Percentiles rank a stretch among this genome's conserved stretches.
Evolutionary conservation across 2,113 vertebrate genomes (phyloP).

Genomic region (Bos indicus): DNA sequence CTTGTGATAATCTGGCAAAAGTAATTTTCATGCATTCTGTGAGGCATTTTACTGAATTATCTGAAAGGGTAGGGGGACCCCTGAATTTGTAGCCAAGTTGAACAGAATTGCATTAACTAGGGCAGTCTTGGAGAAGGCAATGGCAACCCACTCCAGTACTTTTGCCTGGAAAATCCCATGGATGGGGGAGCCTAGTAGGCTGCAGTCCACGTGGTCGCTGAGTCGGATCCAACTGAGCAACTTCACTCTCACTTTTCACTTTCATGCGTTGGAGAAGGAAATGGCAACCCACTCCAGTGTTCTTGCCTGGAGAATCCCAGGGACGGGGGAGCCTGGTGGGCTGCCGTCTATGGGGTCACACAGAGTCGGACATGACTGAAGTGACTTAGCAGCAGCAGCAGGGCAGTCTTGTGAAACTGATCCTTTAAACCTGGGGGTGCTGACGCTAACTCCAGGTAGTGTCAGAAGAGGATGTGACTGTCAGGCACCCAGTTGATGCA

Average conservation of each 20-base stretch:
- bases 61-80: not conserved
- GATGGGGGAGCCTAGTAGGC: no score
- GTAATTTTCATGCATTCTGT: not conserved
- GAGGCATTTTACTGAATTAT: not conserved
- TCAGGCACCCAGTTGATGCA: not conserved
- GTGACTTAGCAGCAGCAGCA: no score
- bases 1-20: not conserved
- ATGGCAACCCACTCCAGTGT: no score
- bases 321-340: no score
- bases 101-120: not conserved
- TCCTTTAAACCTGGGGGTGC: not conserved
- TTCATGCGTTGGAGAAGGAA: no score
- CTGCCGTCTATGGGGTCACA: rapidly evolving
- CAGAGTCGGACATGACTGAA: no score
- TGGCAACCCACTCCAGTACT: no score
- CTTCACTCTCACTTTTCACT: no score
- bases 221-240: no score
- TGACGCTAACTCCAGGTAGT: not conserved
- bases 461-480: not conserved
- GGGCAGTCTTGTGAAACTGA: not conserved
- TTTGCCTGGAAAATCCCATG: no score
- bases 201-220: no score
- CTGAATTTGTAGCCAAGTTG: not conserved
- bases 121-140: not conserved
- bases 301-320: no score